Conservation (phyloP, 2,888 invertebrate species). For the Liodrosophila aerea region DNA sequence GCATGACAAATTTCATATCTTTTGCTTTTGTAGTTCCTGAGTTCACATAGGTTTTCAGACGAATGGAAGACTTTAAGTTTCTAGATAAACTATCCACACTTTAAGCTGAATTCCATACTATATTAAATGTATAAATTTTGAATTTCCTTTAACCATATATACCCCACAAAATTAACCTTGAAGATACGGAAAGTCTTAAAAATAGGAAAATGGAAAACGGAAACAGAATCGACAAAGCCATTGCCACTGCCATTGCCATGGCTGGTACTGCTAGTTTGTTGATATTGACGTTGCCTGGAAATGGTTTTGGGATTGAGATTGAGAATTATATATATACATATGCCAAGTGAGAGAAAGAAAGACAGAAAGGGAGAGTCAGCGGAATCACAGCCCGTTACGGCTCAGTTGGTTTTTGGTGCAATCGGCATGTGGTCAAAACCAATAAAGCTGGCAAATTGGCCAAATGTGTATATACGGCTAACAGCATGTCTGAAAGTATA, state of each 20-base stretch:
- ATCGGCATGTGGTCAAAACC: slow-evolving; percentile 63
- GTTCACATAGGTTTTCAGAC: too few species aligned
- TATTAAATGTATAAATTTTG: too few species aligned
- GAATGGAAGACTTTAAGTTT: too few species aligned
- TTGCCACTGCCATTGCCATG: slow-evolving; percentile 29
- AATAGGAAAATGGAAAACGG: slow-evolving; percentile 1
- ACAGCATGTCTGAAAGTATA: slow-evolving; percentile 56
- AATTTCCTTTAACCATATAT: too few species aligned
- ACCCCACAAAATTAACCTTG: too few species aligned
- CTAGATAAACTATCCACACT: not conserved
- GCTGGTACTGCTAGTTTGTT: slow-evolving; percentile 2
- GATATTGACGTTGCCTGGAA: slow-evolving; percentile 45
- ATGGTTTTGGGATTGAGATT: slow-evolving; percentile 38
- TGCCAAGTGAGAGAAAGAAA: too few species aligned
- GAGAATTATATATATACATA: slow-evolving; percentile 1
- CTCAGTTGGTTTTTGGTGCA: slow-evolving; percentile 35
- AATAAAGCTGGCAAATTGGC: slow-evolving; percentile 66
- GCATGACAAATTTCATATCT: too few species aligned
- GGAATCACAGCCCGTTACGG: slow-evolving; percentile 56
- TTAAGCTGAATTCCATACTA: too few species aligned
- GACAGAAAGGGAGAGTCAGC: slow-evolving; percentile 22
- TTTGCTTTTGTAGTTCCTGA: too few species aligned
- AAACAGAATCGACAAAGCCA: slow-evolving; percentile 47
- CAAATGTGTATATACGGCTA: slow-evolving; percentile 61
- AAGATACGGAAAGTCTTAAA: too few species aligned